Percentiles rank a stretch among this genome's conserved stretches.
These are phyloP conservation scores for Poeciliopsis presidionis DNA, from an alignment of 2,797 vertebrate genomes.

Conservation along the genomic window DNA sequence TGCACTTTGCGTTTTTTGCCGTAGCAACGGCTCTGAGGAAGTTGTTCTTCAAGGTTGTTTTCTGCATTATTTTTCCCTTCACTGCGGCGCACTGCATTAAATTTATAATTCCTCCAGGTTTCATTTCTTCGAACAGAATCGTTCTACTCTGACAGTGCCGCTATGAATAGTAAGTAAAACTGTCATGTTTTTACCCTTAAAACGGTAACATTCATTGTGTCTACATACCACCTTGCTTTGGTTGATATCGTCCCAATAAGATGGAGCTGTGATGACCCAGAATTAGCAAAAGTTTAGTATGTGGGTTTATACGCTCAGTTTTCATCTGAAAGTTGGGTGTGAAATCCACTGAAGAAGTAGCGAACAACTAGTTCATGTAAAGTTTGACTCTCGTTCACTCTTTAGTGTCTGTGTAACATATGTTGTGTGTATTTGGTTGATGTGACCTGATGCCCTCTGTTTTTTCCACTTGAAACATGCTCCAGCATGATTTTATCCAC, in stretches of 20 bases:
- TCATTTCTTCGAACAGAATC: too few species aligned
- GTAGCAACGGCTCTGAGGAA: too few species aligned
- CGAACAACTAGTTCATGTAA: neutral
- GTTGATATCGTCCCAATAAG: neutral
- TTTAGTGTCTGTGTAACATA: neutral
- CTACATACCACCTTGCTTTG: neutral
- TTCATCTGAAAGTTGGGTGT: neutral
- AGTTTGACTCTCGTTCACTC: neutral
- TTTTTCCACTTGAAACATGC: conserved; percentile 56
- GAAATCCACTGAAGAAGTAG: neutral
- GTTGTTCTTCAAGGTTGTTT: too few species aligned
- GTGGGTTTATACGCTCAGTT: neutral
- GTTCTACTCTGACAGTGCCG: too few species aligned
- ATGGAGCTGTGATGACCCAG: neutral
- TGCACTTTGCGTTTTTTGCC: neutral
- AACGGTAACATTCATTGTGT: neutral
- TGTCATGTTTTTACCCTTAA: neutral
- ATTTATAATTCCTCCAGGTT: too few species aligned
- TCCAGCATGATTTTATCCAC: conserved; percentile 62
- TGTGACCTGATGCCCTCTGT: conserved; percentile 50
- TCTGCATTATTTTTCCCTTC: too few species aligned
- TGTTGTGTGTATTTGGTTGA: conserved; percentile 20
- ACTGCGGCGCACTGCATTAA: too few species aligned
- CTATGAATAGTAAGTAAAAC: too few species aligned
- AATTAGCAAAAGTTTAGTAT: too few species aligned